Conservation (phyloP, 2,113 vertebrate species). For the Macquaria ambigua region DNA sequence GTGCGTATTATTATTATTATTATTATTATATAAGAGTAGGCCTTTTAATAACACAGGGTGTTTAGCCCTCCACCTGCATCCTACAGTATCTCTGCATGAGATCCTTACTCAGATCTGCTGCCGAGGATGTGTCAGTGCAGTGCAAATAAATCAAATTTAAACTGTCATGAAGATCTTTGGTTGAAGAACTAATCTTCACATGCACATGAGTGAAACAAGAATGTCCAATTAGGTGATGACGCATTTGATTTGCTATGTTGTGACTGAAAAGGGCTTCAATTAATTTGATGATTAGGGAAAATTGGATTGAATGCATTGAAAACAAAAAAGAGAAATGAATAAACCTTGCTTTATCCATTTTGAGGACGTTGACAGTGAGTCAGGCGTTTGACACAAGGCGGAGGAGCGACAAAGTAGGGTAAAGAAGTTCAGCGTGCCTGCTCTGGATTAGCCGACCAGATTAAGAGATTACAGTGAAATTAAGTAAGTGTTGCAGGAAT, state of each 20-base stretch:
- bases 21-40: conserved; percentile 54
- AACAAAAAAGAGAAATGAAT: not conserved
- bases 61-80: conserved; percentile 32
- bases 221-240: conserved; percentile 18
- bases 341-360: conserved; percentile 10
- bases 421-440: conserved; percentile 75
- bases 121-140: conserved; percentile 32
- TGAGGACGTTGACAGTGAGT: conserved; percentile 15
- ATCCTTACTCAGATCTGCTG: conserved; percentile 35
- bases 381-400: conserved; percentile 40
- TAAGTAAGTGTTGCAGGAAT: conserved; percentile 69
- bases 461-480: conserved; percentile 86
- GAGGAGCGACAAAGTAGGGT: conserved; percentile 69
- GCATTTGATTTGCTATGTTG: conserved; percentile 8
- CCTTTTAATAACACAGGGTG: conserved; percentile 43
- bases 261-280: conserved; percentile 9
- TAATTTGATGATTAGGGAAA: conserved; percentile 2
- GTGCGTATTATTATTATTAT: conserved; percentile 52
- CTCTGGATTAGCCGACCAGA: conserved; percentile 82
- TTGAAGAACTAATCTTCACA: conserved; percentile 62
- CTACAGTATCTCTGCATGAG: conserved; percentile 41
- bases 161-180: conserved; percentile 74
- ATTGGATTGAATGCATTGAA: not conserved
- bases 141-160: conserved; percentile 34
- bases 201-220: conserved; percentile 26